Base-by-base conservation (phyloP, 2,113 vertebrate genomes). In the Cavia porcellus region DNA sequence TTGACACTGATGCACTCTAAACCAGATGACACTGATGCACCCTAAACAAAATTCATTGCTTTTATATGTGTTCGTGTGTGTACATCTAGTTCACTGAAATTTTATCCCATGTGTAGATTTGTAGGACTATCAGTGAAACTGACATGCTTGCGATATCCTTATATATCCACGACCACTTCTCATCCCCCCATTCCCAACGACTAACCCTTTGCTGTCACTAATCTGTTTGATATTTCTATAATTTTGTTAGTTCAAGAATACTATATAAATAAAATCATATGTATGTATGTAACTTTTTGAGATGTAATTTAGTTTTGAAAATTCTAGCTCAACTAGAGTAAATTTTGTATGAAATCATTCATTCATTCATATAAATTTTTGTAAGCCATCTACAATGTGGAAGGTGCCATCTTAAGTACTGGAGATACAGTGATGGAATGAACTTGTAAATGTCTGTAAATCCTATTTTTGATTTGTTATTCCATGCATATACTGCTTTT, bases 231-330 rank as follows among this genome's bases (percentile, higher is more conserved):
- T 15, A 57, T 59, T 42, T 92, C 52, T 52, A 70, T 28, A 77
- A 72, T 92, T 82, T 88, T 95, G 20, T 50, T 83, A 47, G 83
- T 83, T 91, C 7, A 82, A 75, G 52, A 70, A 52, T 81, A 2
- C 32, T 81, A n/a, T 64, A 42, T 24, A 82, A 72, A 75, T 89
- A 24, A 77, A 91, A 72, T n/a, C 28, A 50, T 42, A 50, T 2
- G 20, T 38, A 38, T 38, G 6, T 55, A 45, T 50, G 2, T 82
- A 86, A 64, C 2, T 24, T 77, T 96, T 68, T 93, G 50, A 89
- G 38, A 68, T n/a, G 75, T 57, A 88, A 42, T 8, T 32, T 32
- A 9, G 17, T 59, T 92, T 93, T 79, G 32, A 77, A 92, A 83
- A 10, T 20, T 86, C 6, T 89, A 59, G 1, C 12, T 92, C 86